These are phyloP conservation scores for Platyscapa corneri DNA, from an alignment of 1,140 invertebrate species.

Conservation along the genomic window DNA sequence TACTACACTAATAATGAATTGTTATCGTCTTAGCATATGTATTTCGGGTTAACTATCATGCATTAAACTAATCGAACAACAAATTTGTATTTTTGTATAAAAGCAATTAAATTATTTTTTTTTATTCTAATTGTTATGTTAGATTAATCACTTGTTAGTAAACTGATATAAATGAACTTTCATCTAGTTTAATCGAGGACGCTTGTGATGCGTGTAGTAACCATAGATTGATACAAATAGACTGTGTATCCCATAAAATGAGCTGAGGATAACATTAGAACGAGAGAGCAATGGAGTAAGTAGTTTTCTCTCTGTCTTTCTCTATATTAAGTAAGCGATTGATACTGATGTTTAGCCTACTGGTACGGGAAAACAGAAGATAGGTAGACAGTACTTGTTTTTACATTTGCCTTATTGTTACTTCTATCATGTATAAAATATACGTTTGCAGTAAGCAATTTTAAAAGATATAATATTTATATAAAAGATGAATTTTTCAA, in stretches of 20 bases:
- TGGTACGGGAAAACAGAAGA: neutral
- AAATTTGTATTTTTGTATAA: conserved; percentile 1
- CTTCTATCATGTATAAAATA: no score
- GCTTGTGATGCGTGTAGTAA: neutral
- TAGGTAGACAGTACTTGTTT: no score
- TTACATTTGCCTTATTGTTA: no score
- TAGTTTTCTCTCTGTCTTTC: neutral
- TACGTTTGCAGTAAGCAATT: no score
- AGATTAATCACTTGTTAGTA: conserved; percentile 14
- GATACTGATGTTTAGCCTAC: neutral
- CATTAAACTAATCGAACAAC: neutral
- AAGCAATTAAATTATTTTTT: neutral
- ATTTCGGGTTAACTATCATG: neutral
- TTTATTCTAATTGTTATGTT: neutral
- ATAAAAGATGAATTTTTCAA: no score
- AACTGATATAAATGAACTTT: no score
- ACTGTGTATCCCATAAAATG: neutral
- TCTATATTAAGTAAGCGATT: neutral
- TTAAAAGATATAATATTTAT: no score
- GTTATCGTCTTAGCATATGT: neutral
- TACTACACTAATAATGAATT: neutral
- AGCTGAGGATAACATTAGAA: neutral
- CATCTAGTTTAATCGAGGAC: neutral
- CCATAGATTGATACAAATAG: neutral
- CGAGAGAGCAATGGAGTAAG: neutral